Evolutionary conservation across 2,888 invertebrate species (phyloP), one percentile per base, ranked within the genome.

Genomic region (Drosophila anomelani): DNA sequence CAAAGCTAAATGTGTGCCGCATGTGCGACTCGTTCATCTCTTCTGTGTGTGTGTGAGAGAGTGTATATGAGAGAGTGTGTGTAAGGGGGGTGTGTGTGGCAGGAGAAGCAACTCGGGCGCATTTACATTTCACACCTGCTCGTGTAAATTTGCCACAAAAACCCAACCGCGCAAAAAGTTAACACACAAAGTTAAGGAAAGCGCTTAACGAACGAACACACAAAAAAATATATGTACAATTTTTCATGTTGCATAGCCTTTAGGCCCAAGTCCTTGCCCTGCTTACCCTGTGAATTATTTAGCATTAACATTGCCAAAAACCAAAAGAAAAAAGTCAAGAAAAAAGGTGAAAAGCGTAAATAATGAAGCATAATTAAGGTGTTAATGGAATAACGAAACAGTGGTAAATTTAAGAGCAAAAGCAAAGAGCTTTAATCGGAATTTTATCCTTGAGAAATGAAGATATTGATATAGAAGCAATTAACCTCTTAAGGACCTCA

Each of bases 121-220:
- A 85, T 80, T 85, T 85, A 80, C 88, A 84, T 84, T 84, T 84
- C 88, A 82, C 84, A 87, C 84, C 88, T 84, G 75, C 55, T 23
- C 76, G 57, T 75, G 75, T 68, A 68, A 61, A 68, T 75, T 61
- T 55, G 57, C 51, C 74, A 38, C 73, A 54, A 72, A 64, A 64
- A 57, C 56, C 53, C 74, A 73, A 60, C 58, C 66, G 64, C 74
- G 67, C 72, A 72, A 70, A 81, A 83, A 85, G 82, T 83, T 87
- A 85, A 85, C 72, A 76, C 70, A 76, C 74, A 75, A 73, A 66
- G 66, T 58, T 55, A 64, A 46, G 69, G 68, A 64, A 68, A 56
- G 56, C 49, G 57, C 70, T 72, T 62, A 73, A 72, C 73, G 56
- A 46, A 43, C 36, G 36, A 46, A 38, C 39, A 29, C 29, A 74